Percentiles rank a stretch among this genome's conserved stretches.
These are phyloP conservation scores for Diplodus sargus DNA, from an alignment of 2,797 vertebrate species.

Conservation along the genomic window DNA sequence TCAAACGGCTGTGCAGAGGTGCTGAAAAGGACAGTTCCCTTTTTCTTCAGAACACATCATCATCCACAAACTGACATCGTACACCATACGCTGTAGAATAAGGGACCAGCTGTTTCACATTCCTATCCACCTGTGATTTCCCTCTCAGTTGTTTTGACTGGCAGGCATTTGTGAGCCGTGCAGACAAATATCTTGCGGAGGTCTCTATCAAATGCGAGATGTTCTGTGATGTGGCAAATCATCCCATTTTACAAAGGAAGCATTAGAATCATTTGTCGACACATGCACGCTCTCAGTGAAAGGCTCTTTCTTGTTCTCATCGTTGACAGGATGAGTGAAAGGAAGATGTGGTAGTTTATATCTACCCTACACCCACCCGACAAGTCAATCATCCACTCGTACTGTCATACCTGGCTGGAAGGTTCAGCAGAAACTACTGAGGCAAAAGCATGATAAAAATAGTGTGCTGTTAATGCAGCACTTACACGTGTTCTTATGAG, in stretches of 20 bases:
- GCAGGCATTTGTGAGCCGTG: constrained; percentile 63
- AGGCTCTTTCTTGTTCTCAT: constrained; percentile 61
- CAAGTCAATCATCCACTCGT: constrained; percentile 76
- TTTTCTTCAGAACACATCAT: constrained; percentile 36
- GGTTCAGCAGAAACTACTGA: constrained; percentile 58
- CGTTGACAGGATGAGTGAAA: constrained; percentile 74
- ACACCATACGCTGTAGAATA: constrained; percentile 30
- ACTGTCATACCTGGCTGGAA: constrained; percentile 52
- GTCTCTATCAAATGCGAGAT: constrained; percentile 64
- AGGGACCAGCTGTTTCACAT: constrained; percentile 58
- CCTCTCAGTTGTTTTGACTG: constrained; percentile 65
- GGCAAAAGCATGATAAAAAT: constrained; percentile 53
- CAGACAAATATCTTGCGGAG: constrained; percentile 51
- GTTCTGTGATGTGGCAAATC: constrained; percentile 68
- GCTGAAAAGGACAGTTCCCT: constrained; percentile 42
- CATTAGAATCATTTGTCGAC: constrained; percentile 66
- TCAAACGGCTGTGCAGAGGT: constrained; percentile 47
- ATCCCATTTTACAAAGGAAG: constrained; percentile 62
- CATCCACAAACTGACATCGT: constrained; percentile 30
- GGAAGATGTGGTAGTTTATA: constrained; percentile 72
- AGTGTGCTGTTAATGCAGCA: constrained; percentile 17
- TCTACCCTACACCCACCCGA: constrained; percentile 59
- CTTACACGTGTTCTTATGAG: too few species aligned
- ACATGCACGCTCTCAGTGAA: constrained; percentile 56
- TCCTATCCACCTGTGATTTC: constrained; percentile 56